Evolutionary conservation across 2,888 invertebrate species (phyloP), one percentile per base, ranked within the genome.

Genomic region (Apotomis capreana): DNA sequence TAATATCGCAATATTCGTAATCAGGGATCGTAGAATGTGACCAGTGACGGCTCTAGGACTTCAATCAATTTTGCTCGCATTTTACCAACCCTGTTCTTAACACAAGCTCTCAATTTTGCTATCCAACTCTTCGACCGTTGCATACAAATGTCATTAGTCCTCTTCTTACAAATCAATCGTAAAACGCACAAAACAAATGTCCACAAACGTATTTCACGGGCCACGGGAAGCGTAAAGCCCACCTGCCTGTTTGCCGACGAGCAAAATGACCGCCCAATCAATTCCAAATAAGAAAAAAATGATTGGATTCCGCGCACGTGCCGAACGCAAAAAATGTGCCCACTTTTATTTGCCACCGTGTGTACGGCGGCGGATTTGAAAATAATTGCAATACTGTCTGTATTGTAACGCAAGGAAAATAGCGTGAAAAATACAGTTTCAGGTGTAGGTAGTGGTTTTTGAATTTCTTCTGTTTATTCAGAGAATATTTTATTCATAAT

Each of bases 221-320:
- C 76, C 78, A 74, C 70, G 74, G 77, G 74, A 76, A 83, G 78
- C 89, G 82, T 86, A 87, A 82, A 83, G 81, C 85, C 88, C 88
- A 91, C 83, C 83, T 83, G 83, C 77, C 87, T 89, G 89, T 84
- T 88, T 87, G 86, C 78, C 84, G 85, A 85, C 85, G 70, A 83
- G 84, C 81, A 87, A 86, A 86, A 87, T 84, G 85, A 86, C 76
- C 83, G 83, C 83, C 91, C 90, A 90, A 90, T 91, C 91, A 91
- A 89, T 89, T 88, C 86, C 84, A 85, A 83, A 89, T 87, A 87
- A 89, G 87, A 87, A 90, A 88, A 88, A 87, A 88, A 88, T 85
- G 86, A 90, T 89, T 84, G 87, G 81, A 91, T 91, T 90, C 91
- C 79, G 82, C 88, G 89, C 91, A 91, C 91, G 91, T 88, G 78